A percentile compares a stretch with the other conserved stretches of the same genome.
Conservation (phyloP, 2,888 invertebrate genomes). For the Microplitis manilae region DNA sequence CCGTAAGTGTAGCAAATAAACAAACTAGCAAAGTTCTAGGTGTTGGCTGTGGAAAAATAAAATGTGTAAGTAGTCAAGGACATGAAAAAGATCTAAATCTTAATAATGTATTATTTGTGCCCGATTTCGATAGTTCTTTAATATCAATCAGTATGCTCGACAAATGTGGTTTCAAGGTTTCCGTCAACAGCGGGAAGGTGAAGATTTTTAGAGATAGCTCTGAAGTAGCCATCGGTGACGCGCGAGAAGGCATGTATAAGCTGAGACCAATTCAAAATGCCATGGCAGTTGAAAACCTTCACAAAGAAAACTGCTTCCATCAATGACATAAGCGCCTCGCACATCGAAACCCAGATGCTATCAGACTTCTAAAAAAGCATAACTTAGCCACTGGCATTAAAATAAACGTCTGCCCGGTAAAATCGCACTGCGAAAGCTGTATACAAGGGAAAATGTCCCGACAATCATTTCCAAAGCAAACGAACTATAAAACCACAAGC, state of each 20-base stretch:
- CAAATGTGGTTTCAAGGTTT: constrained; percentile 38
- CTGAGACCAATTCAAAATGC: neutral
- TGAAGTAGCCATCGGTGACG: neutral
- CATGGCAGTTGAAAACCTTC: neutral
- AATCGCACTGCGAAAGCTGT: constrained; percentile 47
- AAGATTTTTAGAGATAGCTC: neutral
- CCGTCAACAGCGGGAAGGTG: constrained; percentile 19
- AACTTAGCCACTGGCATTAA: neutral
- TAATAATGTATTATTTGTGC: constrained; percentile 49
- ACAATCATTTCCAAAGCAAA: constrained; percentile 52
- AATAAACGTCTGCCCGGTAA: neutral
- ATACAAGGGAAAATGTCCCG: constrained; percentile 54
- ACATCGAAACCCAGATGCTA: neutral
- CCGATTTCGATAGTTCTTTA: constrained; percentile 45
- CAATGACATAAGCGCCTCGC: neutral
- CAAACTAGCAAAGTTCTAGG: too few relatives aligned
- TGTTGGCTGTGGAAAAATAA: too few relatives aligned
- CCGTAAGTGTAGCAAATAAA: too few relatives aligned
- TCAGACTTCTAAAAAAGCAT: neutral
- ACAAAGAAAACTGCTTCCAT: neutral
- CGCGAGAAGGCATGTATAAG: neutral
- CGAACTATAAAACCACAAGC: neutral
- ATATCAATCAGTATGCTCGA: constrained; percentile 49
- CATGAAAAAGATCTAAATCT: too few relatives aligned
- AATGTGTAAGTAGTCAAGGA: too few relatives aligned